Base-by-base conservation (phyloP, 2,888 invertebrate genomes). In the Plagodis dolabraria region DNA sequence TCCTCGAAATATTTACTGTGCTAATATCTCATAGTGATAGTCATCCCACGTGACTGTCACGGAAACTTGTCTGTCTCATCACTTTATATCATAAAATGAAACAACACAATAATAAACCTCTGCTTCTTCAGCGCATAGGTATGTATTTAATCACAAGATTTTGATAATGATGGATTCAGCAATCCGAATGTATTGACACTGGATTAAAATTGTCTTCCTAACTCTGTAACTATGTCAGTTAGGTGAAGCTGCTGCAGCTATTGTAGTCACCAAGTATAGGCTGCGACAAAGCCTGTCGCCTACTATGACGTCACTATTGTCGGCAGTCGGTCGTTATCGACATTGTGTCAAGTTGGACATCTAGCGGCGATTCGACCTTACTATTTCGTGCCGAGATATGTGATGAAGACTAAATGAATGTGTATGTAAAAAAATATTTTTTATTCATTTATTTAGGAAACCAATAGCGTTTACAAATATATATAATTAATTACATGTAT, bases 231-330 rank as follows among this genome's bases (percentile, higher is more conserved):
- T 54, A 53, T 43, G 53, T 48, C 36, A 57, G 38, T 52, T 56
- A 57, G 42, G 47, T 56, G 51, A 35, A 33, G 49, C 52, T 52
- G 35, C 22, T 22, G 40, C 47, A 44, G 42, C n/a, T 36, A 51
- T 57, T 44, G 51, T 50, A 56, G 49, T 52, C 50, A 60, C 53
- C 59, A 63, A 67, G 59, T 55, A 51, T 52, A 36, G 51, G 6
- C 44, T 33, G 34, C 33, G 43, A 71, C 71, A 68, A 71, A 67
- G 68, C 67, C 46, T 68, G 70, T 67, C 68, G 52, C 34, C 44
- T 40, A 67, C 63, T 66, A 63, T 48, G 63, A 57, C 60, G 62
- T 55, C 57, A 47, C 57, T 46, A 62, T 62, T 69, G 67, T 65
- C 53, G 48, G 49, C 53, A 54, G 53, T 45, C 52, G 53, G 48